Conservation (phyloP, 2,113 vertebrate genomes). For the Cyphomyrus plagiostoma region DNA sequence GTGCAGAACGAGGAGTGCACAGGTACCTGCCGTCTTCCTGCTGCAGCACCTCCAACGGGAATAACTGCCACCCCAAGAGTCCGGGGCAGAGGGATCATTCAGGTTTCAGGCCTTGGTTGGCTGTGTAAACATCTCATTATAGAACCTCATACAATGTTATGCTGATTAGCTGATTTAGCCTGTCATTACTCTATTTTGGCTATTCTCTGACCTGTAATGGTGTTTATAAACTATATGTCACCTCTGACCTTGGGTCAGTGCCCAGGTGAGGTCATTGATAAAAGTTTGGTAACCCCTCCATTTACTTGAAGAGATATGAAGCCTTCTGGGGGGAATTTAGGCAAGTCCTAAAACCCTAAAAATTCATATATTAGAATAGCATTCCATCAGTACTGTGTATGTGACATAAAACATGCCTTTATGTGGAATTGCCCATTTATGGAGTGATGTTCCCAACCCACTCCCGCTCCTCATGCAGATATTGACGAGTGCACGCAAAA, state of each 20-base stretch:
- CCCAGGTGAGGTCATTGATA: background rate
- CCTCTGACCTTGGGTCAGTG: background rate
- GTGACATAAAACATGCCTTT: background rate
- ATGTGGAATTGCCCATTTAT: background rate
- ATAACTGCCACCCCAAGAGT: background rate
- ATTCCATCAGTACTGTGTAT: background rate
- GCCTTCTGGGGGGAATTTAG: no score
- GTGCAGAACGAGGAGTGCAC: constrained; percentile 80
- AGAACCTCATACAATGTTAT: background rate
- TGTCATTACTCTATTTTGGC: background rate
- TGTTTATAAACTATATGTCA: background rate
- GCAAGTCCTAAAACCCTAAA: background rate
- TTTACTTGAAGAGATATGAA: no score
- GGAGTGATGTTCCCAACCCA: background rate
- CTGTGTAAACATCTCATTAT: background rate
- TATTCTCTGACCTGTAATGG: background rate
- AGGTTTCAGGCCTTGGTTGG: background rate
- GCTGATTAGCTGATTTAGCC: background rate
- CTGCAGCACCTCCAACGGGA: background rate
- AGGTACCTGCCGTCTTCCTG: constrained; percentile 56
- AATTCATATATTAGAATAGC: background rate
- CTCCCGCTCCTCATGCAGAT: constrained; percentile 56
- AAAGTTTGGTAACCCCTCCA: background rate
- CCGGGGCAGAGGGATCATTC: background rate
- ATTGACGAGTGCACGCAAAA: constrained; percentile 81